Base-by-base conservation (phyloP, 2,888 invertebrate species). In the Pammene fasciana region DNA sequence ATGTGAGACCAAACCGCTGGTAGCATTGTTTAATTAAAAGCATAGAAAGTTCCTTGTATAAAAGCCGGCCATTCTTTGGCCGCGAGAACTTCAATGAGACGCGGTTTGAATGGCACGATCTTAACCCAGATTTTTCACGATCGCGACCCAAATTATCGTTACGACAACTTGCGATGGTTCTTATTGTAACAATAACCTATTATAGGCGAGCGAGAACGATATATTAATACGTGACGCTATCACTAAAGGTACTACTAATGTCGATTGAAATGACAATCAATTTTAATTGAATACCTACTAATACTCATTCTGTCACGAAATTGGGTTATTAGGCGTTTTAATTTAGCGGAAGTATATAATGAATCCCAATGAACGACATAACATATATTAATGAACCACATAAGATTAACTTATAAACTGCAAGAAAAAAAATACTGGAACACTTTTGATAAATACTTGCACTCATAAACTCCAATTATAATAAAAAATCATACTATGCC, bases 51-150 rank as follows among this genome's bases (percentile, higher is more conserved):
- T 64, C 48, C 65, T 38, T 55, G 65, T 54, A 54, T 38, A 18
- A 38, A 50, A 16, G 36, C 61, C 45, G 62, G n/a, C 66, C 46
- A 26, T 52, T 43, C 36, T 13, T 26, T 55, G 48, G 46, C 56
- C 38, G 66, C 56, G 55, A 65, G 71, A 70, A 74, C 74, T 78
- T 81, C 79, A 82, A 80, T 82, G 78, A 80, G 78, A 78, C 73
- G 70, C 75, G 75, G 73, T 74, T 76, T 81, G 75, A 81, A 82
- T 82, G 80, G 78, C 77, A 76, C 82, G 86, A 84, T 86, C 82
- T 84, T 86, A 85, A 85, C 85, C 84, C 75, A 86, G 79, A 78
- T 80, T 77, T 80, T 75, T 73, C 73, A 73, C 74, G 75, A 75
- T 76, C 78, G 77, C 77, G 72, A 72, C 71, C 72, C 70, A 73